phyloP scores from a whole-genome alignment of 2,797 vertebrate species.

The Monodelphis domestica region DNA sequence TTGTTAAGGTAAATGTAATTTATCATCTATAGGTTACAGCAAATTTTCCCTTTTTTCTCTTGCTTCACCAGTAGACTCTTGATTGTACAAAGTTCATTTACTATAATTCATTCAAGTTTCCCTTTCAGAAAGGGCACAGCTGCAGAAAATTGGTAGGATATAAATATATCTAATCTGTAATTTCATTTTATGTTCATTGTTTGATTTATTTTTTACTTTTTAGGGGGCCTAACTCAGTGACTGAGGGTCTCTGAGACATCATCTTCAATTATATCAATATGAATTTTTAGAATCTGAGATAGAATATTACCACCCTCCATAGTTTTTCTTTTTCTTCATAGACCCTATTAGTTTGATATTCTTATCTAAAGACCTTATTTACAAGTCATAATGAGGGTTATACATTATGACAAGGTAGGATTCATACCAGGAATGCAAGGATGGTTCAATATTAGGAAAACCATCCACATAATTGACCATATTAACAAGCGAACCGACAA shows the following conservation, averaged over 20 bases:
- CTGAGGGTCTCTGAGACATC: not conserved
- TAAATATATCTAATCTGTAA: not conserved
- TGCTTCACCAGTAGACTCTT: not conserved
- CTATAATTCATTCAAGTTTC: not conserved
- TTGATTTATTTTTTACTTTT: constrained; percentile 32
- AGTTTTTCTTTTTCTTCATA: not conserved
- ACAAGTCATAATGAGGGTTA: too few relatives aligned
- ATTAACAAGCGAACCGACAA: too few relatives aligned
- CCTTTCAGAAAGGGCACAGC: not conserved
- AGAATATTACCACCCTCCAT: not conserved
- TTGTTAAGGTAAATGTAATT: not conserved
- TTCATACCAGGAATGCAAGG: too few relatives aligned
- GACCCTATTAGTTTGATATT: not conserved
- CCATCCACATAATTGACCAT: too few relatives aligned
- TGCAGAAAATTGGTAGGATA: constrained; percentile 34
- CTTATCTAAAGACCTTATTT: not conserved
- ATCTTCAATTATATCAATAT: not conserved
- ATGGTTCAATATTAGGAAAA: too few relatives aligned
- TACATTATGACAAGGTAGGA: too few relatives aligned
- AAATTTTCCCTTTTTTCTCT: not conserved
- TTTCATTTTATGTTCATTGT: not conserved
- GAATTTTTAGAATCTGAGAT: not conserved
- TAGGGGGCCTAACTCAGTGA: not conserved
- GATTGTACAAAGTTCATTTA: not conserved
- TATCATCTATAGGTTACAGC: not conserved